These are phyloP conservation scores for Laticauda laticaudata DNA, from an alignment of 2,113 vertebrate species.

Conservation along the genomic window DNA sequence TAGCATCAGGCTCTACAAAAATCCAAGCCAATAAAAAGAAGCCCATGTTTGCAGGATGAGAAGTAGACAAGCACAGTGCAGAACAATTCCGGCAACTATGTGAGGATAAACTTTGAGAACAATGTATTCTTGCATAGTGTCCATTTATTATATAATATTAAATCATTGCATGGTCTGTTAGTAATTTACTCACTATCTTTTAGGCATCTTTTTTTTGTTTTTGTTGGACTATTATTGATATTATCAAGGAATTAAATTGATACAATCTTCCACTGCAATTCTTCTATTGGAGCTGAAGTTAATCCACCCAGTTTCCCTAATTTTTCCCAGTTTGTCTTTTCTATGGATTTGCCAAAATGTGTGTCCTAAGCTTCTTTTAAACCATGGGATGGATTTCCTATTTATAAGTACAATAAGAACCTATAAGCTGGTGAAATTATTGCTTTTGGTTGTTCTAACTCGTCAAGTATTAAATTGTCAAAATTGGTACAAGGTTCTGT, in stretches of 20 bases:
- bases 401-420: not conserved
- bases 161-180: not conserved
- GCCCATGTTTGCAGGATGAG: not conserved
- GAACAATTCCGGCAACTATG: not conserved
- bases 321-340: not conserved
- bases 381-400: not conserved
- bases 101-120: not conserved
- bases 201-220: not conserved
- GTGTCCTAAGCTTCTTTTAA: too few relatives aligned
- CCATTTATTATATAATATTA: not conserved
- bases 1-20: not conserved
- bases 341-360: not conserved
- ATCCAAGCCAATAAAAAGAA: not conserved
- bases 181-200: not conserved
- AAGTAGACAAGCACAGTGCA: not conserved
- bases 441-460: not conserved
- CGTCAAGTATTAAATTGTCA: too few relatives aligned
- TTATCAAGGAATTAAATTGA: not conserved
- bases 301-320: not conserved
- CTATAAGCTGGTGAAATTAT: not conserved
- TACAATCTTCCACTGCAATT: not conserved
- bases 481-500: not conserved
- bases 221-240: not conserved
- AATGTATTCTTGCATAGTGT: not conserved
- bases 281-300: not conserved